Conservation (phyloP, 2,113 vertebrate genomes). For the Alligator mississippiensis region DNA sequence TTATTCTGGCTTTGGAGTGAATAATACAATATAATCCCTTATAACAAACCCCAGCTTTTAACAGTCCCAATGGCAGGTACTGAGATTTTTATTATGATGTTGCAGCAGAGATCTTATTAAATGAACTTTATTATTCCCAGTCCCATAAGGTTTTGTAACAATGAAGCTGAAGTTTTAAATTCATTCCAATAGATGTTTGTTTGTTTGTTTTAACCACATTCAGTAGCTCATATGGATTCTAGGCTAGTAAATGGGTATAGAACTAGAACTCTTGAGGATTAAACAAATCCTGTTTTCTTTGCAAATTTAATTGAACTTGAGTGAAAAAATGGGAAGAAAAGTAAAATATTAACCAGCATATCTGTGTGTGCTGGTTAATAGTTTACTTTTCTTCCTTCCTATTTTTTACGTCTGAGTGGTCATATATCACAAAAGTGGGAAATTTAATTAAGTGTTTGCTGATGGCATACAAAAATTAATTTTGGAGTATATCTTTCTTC, state of each 20-base stretch:
- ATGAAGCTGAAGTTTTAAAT: too few relatives aligned
- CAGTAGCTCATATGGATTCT: neutral
- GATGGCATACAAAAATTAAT: neutral
- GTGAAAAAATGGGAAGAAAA: neutral
- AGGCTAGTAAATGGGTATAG: neutral
- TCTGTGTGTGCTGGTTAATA: too few relatives aligned
- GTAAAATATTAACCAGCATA: neutral
- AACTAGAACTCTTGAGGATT: neutral
- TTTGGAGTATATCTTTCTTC: neutral
- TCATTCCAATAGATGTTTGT: neutral
- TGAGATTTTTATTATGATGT: too few relatives aligned
- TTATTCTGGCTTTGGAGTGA: neutral
- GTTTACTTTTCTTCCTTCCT: neutral
- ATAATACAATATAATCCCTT: neutral
- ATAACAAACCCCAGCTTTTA: neutral
- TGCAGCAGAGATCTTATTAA: too few relatives aligned
- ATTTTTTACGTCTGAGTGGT: neutral
- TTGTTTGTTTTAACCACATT: neutral
- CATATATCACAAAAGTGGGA: neutral
- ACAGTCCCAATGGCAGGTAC: too few relatives aligned
- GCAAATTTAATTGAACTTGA: neutral
- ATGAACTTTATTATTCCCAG: too few relatives aligned
- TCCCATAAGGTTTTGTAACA: too few relatives aligned
- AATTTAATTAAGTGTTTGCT: neutral
- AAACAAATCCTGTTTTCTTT: neutral